Evolutionary conservation across 2,113 vertebrate species (phyloP).

Genomic region (Silurus asotus): DNA sequence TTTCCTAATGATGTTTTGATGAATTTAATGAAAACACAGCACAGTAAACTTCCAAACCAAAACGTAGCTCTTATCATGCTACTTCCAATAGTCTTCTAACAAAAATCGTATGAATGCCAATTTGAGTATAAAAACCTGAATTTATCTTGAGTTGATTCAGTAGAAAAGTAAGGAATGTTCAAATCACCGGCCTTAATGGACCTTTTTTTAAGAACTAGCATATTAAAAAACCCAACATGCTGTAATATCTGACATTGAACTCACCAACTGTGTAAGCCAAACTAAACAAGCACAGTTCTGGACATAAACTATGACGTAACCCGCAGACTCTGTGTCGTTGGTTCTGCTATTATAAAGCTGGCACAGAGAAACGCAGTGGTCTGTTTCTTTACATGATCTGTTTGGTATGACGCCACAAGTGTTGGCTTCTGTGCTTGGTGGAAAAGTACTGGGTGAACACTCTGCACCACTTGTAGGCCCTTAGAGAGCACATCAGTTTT

Average conservation of each 20-base stretch:
- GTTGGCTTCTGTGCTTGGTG: slow-evolving; percentile 14
- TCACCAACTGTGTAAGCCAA: neutral
- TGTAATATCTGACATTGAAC: neutral
- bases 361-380: neutral
- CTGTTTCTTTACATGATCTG: slow-evolving; percentile 10
- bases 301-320: neutral
- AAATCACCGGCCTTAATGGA: neutral
- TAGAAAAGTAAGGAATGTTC: neutral
- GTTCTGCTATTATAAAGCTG: neutral
- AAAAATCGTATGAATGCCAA: neutral
- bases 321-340: no score
- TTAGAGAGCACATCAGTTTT: slow-evolving; percentile 8
- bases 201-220: neutral
- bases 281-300: neutral
- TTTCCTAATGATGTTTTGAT: neutral
- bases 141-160: no score
- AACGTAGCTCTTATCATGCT: neutral
- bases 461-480: neutral
- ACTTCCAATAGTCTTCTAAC: neutral
- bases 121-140: no score
- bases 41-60: neutral
- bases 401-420: neutral
- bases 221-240: neutral
- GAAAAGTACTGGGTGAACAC: slow-evolving; percentile 39
- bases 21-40: neutral